These are phyloP conservation scores for Ceratosolen fusciceps DNA, from an alignment of 1,140 invertebrate species.

Conservation along the genomic window DNA sequence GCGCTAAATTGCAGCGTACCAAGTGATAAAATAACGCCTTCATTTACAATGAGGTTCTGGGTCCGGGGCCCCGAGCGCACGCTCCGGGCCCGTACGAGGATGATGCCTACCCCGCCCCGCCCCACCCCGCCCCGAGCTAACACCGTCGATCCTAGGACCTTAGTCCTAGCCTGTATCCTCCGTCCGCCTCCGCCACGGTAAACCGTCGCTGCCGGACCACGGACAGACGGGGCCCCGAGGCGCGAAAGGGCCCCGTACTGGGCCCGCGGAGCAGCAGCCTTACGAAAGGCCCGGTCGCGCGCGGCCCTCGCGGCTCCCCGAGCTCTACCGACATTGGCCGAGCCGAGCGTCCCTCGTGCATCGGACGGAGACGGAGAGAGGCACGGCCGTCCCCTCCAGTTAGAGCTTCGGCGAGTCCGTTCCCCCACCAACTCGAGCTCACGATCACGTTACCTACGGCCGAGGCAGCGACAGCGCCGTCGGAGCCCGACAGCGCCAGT, in stretches of 20 bases:
- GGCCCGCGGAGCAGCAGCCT: background rate
- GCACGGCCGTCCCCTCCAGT: background rate
- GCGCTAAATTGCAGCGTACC: background rate
- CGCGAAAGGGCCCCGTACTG: background rate
- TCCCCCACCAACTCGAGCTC: background rate
- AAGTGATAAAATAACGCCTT: background rate
- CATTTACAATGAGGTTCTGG: background rate
- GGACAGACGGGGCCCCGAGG: background rate
- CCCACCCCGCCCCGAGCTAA: no score
- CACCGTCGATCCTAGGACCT: no score
- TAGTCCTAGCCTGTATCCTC: no score
- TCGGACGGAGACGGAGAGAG: constrained; percentile 9
- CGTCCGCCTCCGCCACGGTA: background rate
- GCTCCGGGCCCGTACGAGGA: no score
- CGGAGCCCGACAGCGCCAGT: constrained; percentile 11
- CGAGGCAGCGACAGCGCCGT: constrained; percentile 1
- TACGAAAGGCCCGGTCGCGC: constrained; percentile 15
- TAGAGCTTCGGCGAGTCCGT: background rate
- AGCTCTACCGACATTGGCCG: background rate
- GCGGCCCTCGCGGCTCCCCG: background rate
- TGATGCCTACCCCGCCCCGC: no score
- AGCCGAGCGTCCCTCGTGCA: background rate
- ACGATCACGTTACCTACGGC: constrained; percentile 19
- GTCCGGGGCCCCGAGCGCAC: no score
- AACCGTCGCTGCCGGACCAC: background rate